Evolutionary conservation across 2,113 vertebrate genomes (phyloP).

Genomic region (Pterocles gutturalis): DNA sequence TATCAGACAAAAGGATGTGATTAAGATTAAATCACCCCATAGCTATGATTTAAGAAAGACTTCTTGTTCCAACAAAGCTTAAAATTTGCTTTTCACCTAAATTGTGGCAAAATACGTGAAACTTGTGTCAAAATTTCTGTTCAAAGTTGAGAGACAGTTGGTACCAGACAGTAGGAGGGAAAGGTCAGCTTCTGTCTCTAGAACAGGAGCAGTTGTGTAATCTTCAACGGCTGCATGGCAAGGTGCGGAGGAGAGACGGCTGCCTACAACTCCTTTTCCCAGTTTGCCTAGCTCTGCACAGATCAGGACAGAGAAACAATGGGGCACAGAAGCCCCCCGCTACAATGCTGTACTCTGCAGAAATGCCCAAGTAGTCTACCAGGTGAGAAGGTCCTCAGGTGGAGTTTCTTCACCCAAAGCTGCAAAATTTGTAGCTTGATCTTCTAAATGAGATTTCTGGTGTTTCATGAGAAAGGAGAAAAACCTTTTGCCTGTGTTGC

Average conservation of each 20-base stretch:
- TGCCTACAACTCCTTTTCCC: neutral
- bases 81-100: slow-evolving; percentile 1
- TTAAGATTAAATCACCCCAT: neutral
- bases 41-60: neutral
- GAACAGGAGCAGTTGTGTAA: slow-evolving; percentile 32
- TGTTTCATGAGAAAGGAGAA: neutral
- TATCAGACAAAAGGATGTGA: neutral
- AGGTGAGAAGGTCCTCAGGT: neutral
- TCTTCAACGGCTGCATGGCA: neutral
- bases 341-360: neutral
- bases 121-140: slow-evolving; percentile 16
- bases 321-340: neutral
- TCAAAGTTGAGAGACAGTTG: slow-evolving; percentile 28
- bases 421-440: neutral
- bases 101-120: neutral
- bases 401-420: neutral
- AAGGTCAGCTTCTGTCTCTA: slow-evolving; percentile 21
- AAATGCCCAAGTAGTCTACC: neutral
- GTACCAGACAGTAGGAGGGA: slow-evolving; percentile 26
- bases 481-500: neutral
- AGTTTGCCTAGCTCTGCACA: neutral
- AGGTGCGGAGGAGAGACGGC: neutral
- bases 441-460: neutral
- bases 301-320: neutral
- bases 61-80: neutral